phyloP scores from a whole-genome alignment of 2,888 invertebrate species.

The Athrips mouffetella region DNA sequence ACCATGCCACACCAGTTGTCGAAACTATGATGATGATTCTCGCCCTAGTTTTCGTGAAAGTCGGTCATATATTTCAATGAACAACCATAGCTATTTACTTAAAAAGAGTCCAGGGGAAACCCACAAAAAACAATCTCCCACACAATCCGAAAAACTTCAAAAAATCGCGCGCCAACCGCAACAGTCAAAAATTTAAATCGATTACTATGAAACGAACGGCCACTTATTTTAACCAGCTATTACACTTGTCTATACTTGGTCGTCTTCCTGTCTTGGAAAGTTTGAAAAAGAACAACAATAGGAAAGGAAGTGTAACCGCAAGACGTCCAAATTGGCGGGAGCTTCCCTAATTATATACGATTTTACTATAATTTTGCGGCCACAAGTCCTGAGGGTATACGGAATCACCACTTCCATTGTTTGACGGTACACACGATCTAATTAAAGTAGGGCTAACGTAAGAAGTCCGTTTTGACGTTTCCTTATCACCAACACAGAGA shows the following conservation, averaged over 20 bases:
- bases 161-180: conserved; percentile 62
- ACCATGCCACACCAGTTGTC: no score
- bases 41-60: no score
- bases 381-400: conserved; percentile 43
- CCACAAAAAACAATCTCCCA: conserved; percentile 43
- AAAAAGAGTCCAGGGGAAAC: conserved; percentile 23
- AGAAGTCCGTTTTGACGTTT: no score
- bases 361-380: conserved; percentile 63
- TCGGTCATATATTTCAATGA: neutral
- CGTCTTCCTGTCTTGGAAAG: conserved; percentile 47
- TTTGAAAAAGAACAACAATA: conserved; percentile 55
- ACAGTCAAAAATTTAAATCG: conserved; percentile 72
- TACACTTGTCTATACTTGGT: neutral
- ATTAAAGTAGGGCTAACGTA: no score
- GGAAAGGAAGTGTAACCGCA: conserved; percentile 71
- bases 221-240: neutral
- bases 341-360: conserved; percentile 67
- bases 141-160: conserved; percentile 34
- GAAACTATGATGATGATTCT: no score
- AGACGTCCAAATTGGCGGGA: conserved; percentile 59
- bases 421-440: neutral
- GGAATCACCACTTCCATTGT: conserved; percentile 62
- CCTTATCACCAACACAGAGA: no score
- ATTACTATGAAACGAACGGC: conserved; percentile 42
- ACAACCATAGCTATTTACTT: neutral